Conservation (phyloP, 2,797 vertebrate species). For the Philypnodon macrostomus region DNA sequence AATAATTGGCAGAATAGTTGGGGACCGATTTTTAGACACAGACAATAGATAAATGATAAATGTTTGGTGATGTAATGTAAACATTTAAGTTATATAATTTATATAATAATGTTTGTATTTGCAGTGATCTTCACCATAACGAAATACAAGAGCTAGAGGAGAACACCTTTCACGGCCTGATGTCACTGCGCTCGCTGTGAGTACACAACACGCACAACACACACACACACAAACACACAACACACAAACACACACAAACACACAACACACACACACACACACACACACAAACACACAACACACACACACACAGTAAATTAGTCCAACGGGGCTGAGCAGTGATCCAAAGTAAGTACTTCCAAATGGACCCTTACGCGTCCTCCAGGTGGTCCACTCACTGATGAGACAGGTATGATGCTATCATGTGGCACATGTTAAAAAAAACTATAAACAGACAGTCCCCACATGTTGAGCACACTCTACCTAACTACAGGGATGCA, state of each 20-base stretch:
- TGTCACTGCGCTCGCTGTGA: slow-evolving; percentile 86
- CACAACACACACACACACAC: slow-evolving; percentile 10
- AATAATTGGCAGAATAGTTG: slow-evolving; percentile 35
- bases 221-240: slow-evolving; percentile 9
- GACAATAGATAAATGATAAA: slow-evolving; percentile 27
- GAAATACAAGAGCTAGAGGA: slow-evolving; percentile 83
- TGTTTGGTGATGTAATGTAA: slow-evolving; percentile 39
- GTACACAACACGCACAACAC: slow-evolving; percentile 54
- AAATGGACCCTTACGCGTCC: slow-evolving; percentile 28
- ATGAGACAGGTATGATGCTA: slow-evolving; percentile 34
- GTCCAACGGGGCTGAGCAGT: slow-evolving; percentile 25
- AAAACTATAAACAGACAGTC: neutral
- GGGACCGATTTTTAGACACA: slow-evolving; percentile 24
- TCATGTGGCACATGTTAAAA: slow-evolving; percentile 12
- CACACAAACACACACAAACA: slow-evolving; percentile 18
- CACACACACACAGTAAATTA: slow-evolving; percentile 24
- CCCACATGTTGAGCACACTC: neutral
- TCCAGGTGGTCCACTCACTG: slow-evolving; percentile 38
- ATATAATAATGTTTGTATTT: slow-evolving; percentile 23
- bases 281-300: too few species aligned
- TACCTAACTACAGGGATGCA: neutral
- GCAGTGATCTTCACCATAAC: slow-evolving; percentile 90
- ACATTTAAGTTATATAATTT: neutral
- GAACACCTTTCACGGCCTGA: slow-evolving; percentile 84
- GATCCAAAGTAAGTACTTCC: slow-evolving; percentile 40